Evolutionary conservation across 2,888 invertebrate genomes (phyloP).

Genomic region (Xestia c-nigrum): DNA sequence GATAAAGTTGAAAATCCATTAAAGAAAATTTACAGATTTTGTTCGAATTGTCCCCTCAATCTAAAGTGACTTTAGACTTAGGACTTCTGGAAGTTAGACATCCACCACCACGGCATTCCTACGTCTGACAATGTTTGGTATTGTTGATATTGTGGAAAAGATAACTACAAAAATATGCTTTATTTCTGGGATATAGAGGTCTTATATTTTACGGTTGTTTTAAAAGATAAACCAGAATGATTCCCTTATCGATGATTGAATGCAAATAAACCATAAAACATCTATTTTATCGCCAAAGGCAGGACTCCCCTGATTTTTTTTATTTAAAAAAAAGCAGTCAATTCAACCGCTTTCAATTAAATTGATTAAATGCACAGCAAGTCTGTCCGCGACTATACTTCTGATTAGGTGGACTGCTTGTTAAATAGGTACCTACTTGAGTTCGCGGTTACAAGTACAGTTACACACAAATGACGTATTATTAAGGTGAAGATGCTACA

Average conservation of each 20-base stretch:
- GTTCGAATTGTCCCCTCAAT: not conserved
- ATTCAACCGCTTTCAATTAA: not conserved
- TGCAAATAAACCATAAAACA: not conserved
- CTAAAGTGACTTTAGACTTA: not conserved
- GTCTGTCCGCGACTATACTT: slow-evolving; percentile 8
- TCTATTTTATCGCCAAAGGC: not conserved
- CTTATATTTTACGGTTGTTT: not conserved
- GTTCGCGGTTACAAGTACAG: slow-evolving; percentile 24
- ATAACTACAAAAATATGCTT: not conserved
- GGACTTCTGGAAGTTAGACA: not conserved
- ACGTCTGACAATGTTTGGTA: not conserved
- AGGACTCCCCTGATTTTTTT: not conserved
- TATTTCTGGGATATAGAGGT: not conserved
- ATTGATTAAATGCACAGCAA: not conserved
- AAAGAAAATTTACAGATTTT: not conserved
- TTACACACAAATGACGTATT: slow-evolving; percentile 32
- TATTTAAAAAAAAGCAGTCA: not conserved
- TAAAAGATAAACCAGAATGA: not conserved
- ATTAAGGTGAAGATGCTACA: slow-evolving; percentile 25
- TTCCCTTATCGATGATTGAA: not conserved
- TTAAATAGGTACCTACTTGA: slow-evolving; percentile 7
- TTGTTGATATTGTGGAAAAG: not conserved
- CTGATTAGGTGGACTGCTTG: not conserved
- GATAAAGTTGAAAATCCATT: no score
- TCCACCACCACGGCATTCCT: not conserved